These are phyloP conservation scores for Phalloptychus januarius DNA, from an alignment of 2,797 vertebrate genomes.

Conservation along the genomic window DNA sequence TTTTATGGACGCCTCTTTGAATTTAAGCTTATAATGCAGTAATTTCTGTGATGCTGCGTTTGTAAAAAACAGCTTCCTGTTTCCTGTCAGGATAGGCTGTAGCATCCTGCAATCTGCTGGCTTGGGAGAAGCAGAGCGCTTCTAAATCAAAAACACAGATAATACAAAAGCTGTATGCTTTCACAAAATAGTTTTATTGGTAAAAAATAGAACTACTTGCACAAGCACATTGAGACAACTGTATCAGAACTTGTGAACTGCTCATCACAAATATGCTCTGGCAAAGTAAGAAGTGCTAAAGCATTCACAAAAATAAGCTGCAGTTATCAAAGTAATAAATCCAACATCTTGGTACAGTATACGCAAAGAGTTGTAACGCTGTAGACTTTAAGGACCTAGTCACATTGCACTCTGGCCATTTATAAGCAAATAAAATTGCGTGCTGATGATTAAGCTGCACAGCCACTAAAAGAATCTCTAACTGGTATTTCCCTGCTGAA, in stretches of 20 bases:
- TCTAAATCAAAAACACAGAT: background rate
- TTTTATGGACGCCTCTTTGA: constrained; percentile 47
- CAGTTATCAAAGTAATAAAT: constrained; percentile 78
- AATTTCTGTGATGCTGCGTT: constrained; percentile 14
- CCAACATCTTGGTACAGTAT: constrained; percentile 64
- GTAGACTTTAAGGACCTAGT: constrained; percentile 68
- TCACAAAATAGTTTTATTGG: constrained; percentile 88
- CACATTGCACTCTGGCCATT: constrained; percentile 72
- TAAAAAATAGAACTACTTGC: constrained; percentile 89
- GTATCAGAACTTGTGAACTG: constrained; percentile 81
- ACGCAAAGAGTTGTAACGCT: constrained; percentile 67
- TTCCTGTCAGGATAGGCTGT: constrained; percentile 51
- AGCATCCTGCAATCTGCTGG: constrained; percentile 53
- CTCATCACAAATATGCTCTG: constrained; percentile 79
- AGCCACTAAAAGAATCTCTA: constrained; percentile 69
- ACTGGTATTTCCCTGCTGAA: constrained; percentile 56
- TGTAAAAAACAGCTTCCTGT: constrained; percentile 57
- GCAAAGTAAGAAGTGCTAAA: constrained; percentile 85
- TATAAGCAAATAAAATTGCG: constrained; percentile 75
- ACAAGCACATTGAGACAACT: constrained; percentile 86
- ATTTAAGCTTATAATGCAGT: constrained; percentile 30
- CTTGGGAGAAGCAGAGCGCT: constrained; percentile 55
- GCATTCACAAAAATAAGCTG: constrained; percentile 85
- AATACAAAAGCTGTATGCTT: constrained; percentile 60
- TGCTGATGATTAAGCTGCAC: constrained; percentile 78